These are phyloP conservation scores for Polymixis flavicincta DNA, from an alignment of 2,888 invertebrate genomes.

Conservation along the genomic window DNA sequence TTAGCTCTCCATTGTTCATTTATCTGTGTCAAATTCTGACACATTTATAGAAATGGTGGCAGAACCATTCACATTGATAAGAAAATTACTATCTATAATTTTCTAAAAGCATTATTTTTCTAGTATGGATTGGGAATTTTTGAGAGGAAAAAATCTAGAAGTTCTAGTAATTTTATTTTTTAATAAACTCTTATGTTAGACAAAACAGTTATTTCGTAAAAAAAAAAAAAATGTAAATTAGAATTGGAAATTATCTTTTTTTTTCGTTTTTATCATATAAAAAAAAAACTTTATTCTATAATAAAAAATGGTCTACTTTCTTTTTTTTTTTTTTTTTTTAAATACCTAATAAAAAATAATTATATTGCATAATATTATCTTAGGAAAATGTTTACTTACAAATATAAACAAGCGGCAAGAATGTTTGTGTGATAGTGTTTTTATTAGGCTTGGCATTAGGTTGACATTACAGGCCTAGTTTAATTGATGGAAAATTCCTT, in stretches of 20 bases:
- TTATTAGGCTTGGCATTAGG: slow-evolving; percentile 41
- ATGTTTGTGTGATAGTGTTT: slow-evolving; percentile 39
- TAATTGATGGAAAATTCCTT: slow-evolving; percentile 39
- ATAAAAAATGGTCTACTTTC: too few relatives aligned
- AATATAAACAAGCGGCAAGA: slow-evolving; percentile 14
- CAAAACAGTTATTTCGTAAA: neutral
- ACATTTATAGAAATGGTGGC: neutral
- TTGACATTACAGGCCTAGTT: slow-evolving; percentile 27
- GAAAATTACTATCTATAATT: neutral
- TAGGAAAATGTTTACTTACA: slow-evolving; percentile 7
- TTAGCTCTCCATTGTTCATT: slow-evolving; percentile 17
- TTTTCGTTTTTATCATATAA: neutral
- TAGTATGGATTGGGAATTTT: neutral
- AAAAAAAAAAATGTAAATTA: too few relatives aligned
- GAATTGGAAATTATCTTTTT: neutral
- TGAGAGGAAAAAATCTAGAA: neutral
- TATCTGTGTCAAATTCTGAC: slow-evolving; percentile 15
- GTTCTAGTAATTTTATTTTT: too few relatives aligned
- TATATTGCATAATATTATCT: slow-evolving; percentile 22
- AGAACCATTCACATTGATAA: neutral
- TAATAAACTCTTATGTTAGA: too few relatives aligned
- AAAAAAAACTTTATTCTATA: neutral
- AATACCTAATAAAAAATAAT: too few relatives aligned
- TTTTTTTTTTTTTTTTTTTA: too few relatives aligned
- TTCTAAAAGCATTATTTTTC: neutral